phyloP scores from a whole-genome alignment of 2,888 invertebrate species.

The Microctonus hyperodae region DNA sequence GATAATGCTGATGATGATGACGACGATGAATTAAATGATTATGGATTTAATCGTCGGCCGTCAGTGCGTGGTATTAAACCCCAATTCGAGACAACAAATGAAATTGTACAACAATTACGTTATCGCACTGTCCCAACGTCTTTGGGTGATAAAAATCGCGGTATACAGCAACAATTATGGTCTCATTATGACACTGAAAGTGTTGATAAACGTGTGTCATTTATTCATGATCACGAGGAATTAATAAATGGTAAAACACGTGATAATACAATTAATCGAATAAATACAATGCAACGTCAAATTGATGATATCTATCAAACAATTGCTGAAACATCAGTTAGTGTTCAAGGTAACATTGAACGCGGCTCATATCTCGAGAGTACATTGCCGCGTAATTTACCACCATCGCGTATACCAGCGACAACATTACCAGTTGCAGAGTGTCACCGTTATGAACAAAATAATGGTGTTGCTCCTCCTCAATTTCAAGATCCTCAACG shows the following conservation, averaged over 20 bases:
- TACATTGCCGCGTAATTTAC: constrained; percentile 46
- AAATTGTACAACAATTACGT: constrained; percentile 83
- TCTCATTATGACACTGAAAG: constrained; percentile 39
- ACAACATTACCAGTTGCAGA: constrained; percentile 22
- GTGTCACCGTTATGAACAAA: constrained; percentile 40
- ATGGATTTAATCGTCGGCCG: constrained; percentile 88
- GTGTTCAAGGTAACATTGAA: constrained; percentile 46
- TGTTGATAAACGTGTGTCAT: neutral
- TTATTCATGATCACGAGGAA: constrained; percentile 36
- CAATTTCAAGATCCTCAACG: constrained; percentile 48
- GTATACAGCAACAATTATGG: constrained; percentile 42
- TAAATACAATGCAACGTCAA: constrained; percentile 57
- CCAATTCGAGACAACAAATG: constrained; percentile 81
- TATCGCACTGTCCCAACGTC: constrained; percentile 65
- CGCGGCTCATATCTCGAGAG: constrained; percentile 52
- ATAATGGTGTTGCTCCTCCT: constrained; percentile 46
- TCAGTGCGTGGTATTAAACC: constrained; percentile 90
- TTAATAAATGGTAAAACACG: constrained; percentile 20
- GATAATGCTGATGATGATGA: constrained; percentile 72
- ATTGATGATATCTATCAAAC: constrained; percentile 61
- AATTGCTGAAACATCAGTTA: constrained; percentile 54
- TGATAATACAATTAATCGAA: constrained; percentile 55
- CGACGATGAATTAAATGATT: constrained; percentile 91
- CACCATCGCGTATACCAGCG: constrained; percentile 37
- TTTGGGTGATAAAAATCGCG: constrained; percentile 44